phyloP scores from a whole-genome alignment of 1,140 invertebrate species.

The Zaprionus gabonicus region DNA sequence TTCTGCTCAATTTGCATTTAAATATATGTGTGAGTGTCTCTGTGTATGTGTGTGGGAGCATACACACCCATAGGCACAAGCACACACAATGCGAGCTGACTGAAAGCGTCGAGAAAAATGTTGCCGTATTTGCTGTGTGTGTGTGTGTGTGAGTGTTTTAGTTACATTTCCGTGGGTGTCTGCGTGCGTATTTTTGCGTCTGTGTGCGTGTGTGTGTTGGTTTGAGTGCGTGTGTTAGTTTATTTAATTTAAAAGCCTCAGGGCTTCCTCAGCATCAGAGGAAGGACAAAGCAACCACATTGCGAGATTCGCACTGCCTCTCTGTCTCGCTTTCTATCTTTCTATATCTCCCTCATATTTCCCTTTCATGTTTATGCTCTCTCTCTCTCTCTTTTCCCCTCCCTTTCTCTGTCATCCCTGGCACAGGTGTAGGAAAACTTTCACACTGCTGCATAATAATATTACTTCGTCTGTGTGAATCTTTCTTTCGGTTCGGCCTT shows the following conservation, averaged over 20 bases:
- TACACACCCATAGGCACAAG: slow-evolving; percentile 4
- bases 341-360: neutral
- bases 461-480: slow-evolving; percentile 50
- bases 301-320: slow-evolving; percentile 1
- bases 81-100: slow-evolving; percentile 3
- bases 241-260: slow-evolving; percentile 72
- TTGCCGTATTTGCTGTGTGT: slow-evolving; percentile 30
- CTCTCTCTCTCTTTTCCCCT: slow-evolving; percentile 1
- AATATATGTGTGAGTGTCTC: slow-evolving; percentile 58
- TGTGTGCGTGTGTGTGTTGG: slow-evolving; percentile 15
- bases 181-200: slow-evolving; percentile 20
- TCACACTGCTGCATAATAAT: slow-evolving; percentile 57
- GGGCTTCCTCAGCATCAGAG: slow-evolving; percentile 12
- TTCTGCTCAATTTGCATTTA: slow-evolving; percentile 84
- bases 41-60: slow-evolving; percentile 10
- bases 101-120: slow-evolving; percentile 26
- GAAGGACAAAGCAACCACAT: slow-evolving; percentile 35
- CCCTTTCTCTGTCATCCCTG: neutral
- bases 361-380: neutral
- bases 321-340: neutral
- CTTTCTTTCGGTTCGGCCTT: slow-evolving; percentile 12
- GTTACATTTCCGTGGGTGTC: slow-evolving; percentile 64
- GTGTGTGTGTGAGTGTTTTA: slow-evolving; percentile 49
- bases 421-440: slow-evolving; percentile 58
- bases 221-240: slow-evolving; percentile 51